phyloP scores from a whole-genome alignment of 1,140 invertebrate genomes.

The Lucilia cuprina region DNA sequence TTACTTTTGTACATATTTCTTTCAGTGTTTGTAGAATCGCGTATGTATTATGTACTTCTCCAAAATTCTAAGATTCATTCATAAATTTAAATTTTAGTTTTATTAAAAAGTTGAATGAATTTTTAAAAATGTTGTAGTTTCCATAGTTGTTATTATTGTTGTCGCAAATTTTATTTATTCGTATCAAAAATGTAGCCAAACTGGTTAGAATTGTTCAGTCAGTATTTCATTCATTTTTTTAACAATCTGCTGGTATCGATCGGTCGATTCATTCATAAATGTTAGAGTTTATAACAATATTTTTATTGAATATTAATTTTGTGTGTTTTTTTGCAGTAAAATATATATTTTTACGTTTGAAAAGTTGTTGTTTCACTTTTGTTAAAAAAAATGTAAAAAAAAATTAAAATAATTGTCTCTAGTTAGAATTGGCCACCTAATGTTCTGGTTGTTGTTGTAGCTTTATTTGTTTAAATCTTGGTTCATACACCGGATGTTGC shows the following conservation, averaged over 20 bases:
- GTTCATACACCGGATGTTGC: slow-evolving; percentile 20
- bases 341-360: background rate
- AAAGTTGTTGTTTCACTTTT: slow-evolving; percentile 10
- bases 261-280: slow-evolving; percentile 22
- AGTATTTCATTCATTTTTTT: background rate
- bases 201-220: slow-evolving; percentile 17
- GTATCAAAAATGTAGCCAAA: slow-evolving; percentile 14
- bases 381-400: background rate
- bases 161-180: background rate
- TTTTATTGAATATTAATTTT: slow-evolving; percentile 30
- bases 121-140: slow-evolving; percentile 1
- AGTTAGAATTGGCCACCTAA: slow-evolving; percentile 13
- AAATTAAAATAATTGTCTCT: background rate
- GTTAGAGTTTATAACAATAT: background rate
- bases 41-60: no score
- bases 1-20: no score
- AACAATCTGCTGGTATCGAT: background rate
- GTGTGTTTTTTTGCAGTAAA: background rate
- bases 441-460: background rate
- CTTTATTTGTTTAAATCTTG: background rate
- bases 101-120: slow-evolving; percentile 13
- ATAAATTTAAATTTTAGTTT: background rate
- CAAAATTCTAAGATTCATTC: background rate
- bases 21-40: no score
- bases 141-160: background rate